Evolutionary conservation across 2,888 invertebrate genomes (phyloP).

Genomic region (Ischnura elegans): DNA sequence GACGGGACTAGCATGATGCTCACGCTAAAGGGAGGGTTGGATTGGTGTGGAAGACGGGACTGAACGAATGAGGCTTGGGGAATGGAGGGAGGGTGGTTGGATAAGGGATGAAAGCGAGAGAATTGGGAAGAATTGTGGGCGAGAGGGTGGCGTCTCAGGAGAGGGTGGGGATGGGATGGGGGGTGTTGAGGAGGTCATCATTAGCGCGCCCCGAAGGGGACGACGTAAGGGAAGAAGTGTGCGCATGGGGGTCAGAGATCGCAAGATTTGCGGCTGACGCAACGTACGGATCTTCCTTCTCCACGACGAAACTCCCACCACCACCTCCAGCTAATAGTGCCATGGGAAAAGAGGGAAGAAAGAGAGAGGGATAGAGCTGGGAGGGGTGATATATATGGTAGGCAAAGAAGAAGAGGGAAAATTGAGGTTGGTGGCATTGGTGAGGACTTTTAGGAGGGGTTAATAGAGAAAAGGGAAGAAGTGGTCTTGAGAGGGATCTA

Average conservation of each 20-base stretch:
- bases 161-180: no score
- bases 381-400: no score
- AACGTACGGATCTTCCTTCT: not conserved
- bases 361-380: no score
- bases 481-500: not conserved
- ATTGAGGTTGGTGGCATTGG: slow-evolving; percentile 11
- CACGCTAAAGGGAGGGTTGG: no score
- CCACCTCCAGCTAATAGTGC: not conserved
- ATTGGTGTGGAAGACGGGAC: not conserved
- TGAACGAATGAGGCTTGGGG: not conserved
- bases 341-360: slow-evolving; percentile 24
- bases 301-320: not conserved
- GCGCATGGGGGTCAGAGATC: slow-evolving; percentile 48
- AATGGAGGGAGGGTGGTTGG: no score
- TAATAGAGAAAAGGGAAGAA: not conserved
- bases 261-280: slow-evolving; percentile 58
- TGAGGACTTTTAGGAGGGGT: not conserved
- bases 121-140: not conserved
- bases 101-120: not conserved
- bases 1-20: not conserved
- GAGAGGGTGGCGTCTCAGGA: not conserved
- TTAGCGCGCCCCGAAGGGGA: slow-evolving; percentile 34
- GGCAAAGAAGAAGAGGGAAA: not conserved
- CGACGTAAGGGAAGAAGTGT: slow-evolving; percentile 33
- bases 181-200: slow-evolving; percentile 41